Evolutionary conservation across 35 echinoderm and acorn worm genomes (phyloP), one percentile per base, ranked within the genome.

Genomic region (Ophiothrix spiculata): DNA sequence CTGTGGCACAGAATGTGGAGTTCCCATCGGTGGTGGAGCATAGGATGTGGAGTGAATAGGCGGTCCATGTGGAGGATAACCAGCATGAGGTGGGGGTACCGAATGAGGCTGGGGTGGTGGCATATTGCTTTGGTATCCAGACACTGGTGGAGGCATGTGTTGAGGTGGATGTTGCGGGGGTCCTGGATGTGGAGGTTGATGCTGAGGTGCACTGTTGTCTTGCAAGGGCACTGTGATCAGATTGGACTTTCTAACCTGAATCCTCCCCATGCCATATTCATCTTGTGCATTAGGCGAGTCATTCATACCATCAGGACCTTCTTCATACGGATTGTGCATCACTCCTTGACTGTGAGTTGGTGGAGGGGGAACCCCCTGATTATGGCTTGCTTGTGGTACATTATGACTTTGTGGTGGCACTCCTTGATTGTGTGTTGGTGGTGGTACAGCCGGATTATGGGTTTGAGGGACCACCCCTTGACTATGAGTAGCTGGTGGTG

Each of bases 181-280:
- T 28, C 60, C 83, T 35, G 79, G 89, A 19, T 82, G 87, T 16
- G 79, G 86, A 25, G 81, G 90, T 16, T 82, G 87, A 4, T 90
- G 88, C 23, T 87, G 69, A 16, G 81, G 64, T 35, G 84, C 91
- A 38, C 56, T 89, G 38, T 79, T 90, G 78, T 97, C 94, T 23
- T 97, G 94, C 64, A 97, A 32, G 12, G 87, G 91, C 36, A 97
- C 94, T 1, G 94, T 97, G 36, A 97, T 97, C 16, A 97, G 91
- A 74, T 97, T 97, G 33, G 94, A 93, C 63, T 95, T 95, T 76
- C 93, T 46, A 35, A 95, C 93, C 21, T 89, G 93, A 38, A 95
- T 85, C 0, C 77, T 75, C 56, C 82, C 88, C 37, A 94, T 90
- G 1, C 86, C 81, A 40, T 95, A 95, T 35, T 88, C 93, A 31